Evolutionary conservation across 2,888 invertebrate species (phyloP), one percentile per base, ranked within the genome.

Genomic region (Dusona sp.): DNA sequence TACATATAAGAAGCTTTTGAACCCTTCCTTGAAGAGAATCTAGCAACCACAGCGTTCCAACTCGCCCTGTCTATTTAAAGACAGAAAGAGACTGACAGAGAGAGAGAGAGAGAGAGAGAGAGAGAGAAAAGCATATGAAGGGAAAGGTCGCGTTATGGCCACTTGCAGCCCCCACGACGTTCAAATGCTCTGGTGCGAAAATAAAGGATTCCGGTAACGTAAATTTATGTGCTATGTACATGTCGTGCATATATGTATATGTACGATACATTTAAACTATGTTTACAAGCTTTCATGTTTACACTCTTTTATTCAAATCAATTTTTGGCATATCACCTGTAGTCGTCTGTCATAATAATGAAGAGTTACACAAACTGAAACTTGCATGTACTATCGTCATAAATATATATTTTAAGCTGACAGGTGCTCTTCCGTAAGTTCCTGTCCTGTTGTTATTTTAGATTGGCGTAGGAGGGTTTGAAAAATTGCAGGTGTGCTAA

Each of bases 111-210:
- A n/a, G n/a, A 33, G 70, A 45, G 61, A 61, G 38, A 33, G 13
- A 25, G 38, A 54, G 54, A 67, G 38, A 77, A 29, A 78, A 22
- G 45, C 68, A 75, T 16, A 83, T 65, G 48, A 25, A 61, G 42
- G 65, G 22, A 45, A 33, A 65, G 65, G 77, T 77, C 75, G 78
- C 48, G 78, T 74, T 86, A 79, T 85, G 87, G 88, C 90, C 88
- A 90, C 90, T 90, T 89, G 87, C 90, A 89, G 90, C 77, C 88
- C 64, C 36, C 83, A 82, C 68, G 82, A 85, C 85, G 83, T 79
- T 89, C 87, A 85, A 90, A 88, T 57, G 75, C 74, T 84, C 75
- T 65, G 75, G 87, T 77, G 79, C 83, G 86, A 88, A 88, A 90
- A 88, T 86, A 87, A 81, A 85, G 79, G 87, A 90, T 90, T 89